Conservation (phyloP, 2,113 vertebrate genomes). For the Cavia aperea region DNA sequence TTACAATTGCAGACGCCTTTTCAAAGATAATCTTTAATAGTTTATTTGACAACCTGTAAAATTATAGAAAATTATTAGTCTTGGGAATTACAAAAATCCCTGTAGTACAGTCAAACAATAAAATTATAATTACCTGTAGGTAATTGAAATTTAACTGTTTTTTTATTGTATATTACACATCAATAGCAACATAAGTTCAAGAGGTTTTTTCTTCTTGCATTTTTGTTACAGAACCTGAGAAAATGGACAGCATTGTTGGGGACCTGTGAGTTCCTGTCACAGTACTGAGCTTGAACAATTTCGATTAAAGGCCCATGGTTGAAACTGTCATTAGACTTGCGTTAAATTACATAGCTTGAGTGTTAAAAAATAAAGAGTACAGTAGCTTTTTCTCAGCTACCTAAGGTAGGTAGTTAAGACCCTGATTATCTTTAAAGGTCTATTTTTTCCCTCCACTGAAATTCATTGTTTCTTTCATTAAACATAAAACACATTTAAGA, state of each 20-base stretch:
- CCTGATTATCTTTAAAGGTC: conserved; percentile 80
- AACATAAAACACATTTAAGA: conserved; percentile 75
- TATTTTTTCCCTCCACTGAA: conserved; percentile 77
- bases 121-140: conserved; percentile 86
- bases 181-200: conserved; percentile 84
- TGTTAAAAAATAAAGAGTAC: conserved; percentile 81
- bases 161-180: conserved; percentile 85
- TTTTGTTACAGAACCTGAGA: conserved; percentile 73
- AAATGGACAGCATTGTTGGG: conserved; percentile 80
- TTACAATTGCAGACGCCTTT: conserved; percentile 83
- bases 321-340: conserved; percentile 82
- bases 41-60: conserved; percentile 88
- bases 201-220: conserved; percentile 70
- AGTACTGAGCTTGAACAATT: conserved; percentile 79
- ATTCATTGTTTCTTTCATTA: conserved; percentile 79
- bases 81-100: conserved; percentile 85
- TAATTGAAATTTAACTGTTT: conserved; percentile 88
- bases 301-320: conserved; percentile 80
- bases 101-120: conserved; percentile 82
- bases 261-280: conserved; percentile 78
- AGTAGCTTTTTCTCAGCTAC: conserved; percentile 76
- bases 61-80: conserved; percentile 87
- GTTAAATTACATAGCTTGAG: conserved; percentile 83
- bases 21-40: conserved; percentile 87
- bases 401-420: conserved; percentile 76